phyloP scores from a whole-genome alignment of 2,888 invertebrate species.

The Coleophora deauratella region DNA sequence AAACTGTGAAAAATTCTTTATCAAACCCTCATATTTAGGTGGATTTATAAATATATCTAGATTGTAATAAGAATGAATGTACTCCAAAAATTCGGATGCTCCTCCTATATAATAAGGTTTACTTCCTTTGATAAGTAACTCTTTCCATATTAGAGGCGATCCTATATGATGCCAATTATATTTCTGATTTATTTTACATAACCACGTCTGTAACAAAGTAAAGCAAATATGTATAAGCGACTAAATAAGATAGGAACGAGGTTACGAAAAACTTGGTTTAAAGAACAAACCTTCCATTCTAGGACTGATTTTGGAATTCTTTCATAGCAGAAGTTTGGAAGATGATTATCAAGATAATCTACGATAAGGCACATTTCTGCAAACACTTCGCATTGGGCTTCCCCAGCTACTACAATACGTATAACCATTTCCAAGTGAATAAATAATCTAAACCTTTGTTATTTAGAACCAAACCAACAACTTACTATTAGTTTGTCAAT shows the following conservation, averaged over 20 bases:
- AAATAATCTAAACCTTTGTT: too few species aligned
- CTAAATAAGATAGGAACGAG: too few species aligned
- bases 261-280: too few species aligned
- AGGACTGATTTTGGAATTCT: conserved; percentile 55
- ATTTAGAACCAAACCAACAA: too few species aligned
- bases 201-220: conserved; percentile 52
- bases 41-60: conserved; percentile 44
- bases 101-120: conserved; percentile 75
- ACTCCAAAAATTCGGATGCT: conserved; percentile 75
- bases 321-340: conserved; percentile 71
- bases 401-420: conserved; percentile 71
- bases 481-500: too few species aligned
- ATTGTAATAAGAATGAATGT: conserved; percentile 74
- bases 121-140: conserved; percentile 68
- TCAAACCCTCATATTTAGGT: conserved; percentile 38
- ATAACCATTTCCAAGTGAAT: conserved; percentile 43
- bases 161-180: conserved; percentile 71
- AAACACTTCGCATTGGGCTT: conserved; percentile 64
- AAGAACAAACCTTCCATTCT: conserved; percentile 64
- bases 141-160: conserved; percentile 77
- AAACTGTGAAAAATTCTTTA: conserved; percentile 38
- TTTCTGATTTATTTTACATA: conserved; percentile 59
- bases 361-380: conserved; percentile 70
- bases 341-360: conserved; percentile 61
- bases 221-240: background rate